Percentiles rank a stretch among this genome's conserved stretches.
Evolutionary conservation across 2,113 vertebrate species (phyloP).

Genomic region (Rhadina sibilatrix): DNA sequence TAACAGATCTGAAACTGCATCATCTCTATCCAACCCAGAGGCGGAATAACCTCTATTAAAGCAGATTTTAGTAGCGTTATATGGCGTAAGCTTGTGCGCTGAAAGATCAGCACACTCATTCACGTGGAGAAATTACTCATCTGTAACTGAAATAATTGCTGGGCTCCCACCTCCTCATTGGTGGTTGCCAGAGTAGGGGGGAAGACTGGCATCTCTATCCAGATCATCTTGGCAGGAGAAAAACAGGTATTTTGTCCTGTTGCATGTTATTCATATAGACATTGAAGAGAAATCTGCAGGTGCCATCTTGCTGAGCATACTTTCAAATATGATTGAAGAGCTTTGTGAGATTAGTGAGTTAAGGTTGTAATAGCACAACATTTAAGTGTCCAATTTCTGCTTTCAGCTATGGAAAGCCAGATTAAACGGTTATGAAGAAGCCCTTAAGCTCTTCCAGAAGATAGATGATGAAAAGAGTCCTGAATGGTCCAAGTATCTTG

Average conservation of each 20-base stretch:
- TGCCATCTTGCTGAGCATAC: neutral
- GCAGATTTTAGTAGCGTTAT: neutral
- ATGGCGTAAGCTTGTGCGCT: rapidly evolving
- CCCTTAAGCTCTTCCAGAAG: conserved; percentile 91
- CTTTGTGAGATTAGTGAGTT: neutral
- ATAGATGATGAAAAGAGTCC: conserved; percentile 95
- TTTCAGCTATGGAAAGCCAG: conserved; percentile 96
- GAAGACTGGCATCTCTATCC: neutral
- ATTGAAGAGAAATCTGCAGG: neutral
- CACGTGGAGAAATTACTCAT: neutral
- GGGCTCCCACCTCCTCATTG: neutral
- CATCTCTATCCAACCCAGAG: neutral
- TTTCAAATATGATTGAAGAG: neutral
- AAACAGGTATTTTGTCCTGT: neutral
- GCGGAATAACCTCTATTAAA: neutral
- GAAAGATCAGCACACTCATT: neutral
- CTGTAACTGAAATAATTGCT: neutral
- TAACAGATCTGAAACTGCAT: neutral
- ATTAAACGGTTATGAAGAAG: conserved; percentile 94
- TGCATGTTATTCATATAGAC: neutral
- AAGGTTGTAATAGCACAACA: neutral
- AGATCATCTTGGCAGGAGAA: neutral
- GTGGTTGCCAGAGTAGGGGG: neutral
- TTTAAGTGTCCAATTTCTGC: neutral
- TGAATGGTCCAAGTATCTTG: conserved; percentile 96